Evolutionary conservation across 1,140 invertebrate species (phyloP).

Genomic region (Acromyrmex charruanus): DNA sequence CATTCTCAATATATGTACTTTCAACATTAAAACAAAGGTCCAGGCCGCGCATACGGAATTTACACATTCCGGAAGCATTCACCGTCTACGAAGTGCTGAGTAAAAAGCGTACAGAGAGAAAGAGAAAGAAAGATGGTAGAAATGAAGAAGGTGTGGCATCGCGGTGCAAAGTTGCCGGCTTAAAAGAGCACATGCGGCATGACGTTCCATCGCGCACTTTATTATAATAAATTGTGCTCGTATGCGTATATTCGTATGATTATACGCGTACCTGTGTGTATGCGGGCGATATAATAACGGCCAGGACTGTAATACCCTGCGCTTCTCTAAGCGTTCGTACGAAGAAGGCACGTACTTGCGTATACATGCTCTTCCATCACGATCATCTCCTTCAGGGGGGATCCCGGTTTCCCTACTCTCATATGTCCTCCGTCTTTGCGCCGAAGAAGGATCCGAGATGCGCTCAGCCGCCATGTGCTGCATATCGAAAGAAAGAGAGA

Average conservation of each 20-base stretch:
- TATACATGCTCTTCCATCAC: slow-evolving; percentile 61
- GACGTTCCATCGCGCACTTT: slow-evolving; percentile 42
- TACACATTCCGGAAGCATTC: slow-evolving; percentile 32
- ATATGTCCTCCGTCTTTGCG: slow-evolving; percentile 36
- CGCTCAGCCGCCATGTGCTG: slow-evolving; percentile 75
- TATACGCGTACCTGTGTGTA: slow-evolving; percentile 38
- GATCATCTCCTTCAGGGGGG: slow-evolving; percentile 67
- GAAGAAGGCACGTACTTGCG: slow-evolving; percentile 68
- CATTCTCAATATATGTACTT: background rate
- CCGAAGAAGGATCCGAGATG: slow-evolving; percentile 56
- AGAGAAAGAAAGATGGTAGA: background rate
- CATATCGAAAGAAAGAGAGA: slow-evolving; percentile 67
- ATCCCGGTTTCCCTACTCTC: slow-evolving; percentile 25
- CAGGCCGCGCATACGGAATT: background rate
- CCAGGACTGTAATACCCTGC: slow-evolving; percentile 62
- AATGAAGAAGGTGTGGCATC: slow-evolving; percentile 42
- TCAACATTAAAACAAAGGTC: background rate
- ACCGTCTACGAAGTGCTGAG: background rate
- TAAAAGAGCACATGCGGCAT: slow-evolving; percentile 11
- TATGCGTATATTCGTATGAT: slow-evolving; percentile 48
- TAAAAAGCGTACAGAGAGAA: slow-evolving; percentile 2
- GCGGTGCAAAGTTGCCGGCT: slow-evolving; percentile 25
- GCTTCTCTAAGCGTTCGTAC: slow-evolving; percentile 76
- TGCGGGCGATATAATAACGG: slow-evolving; percentile 75
- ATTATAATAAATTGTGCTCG: slow-evolving; percentile 56